Evolutionary conservation across 2,888 invertebrate genomes (phyloP), one percentile per base, ranked within the genome.

Genomic region (Brachycybe producta): DNA sequence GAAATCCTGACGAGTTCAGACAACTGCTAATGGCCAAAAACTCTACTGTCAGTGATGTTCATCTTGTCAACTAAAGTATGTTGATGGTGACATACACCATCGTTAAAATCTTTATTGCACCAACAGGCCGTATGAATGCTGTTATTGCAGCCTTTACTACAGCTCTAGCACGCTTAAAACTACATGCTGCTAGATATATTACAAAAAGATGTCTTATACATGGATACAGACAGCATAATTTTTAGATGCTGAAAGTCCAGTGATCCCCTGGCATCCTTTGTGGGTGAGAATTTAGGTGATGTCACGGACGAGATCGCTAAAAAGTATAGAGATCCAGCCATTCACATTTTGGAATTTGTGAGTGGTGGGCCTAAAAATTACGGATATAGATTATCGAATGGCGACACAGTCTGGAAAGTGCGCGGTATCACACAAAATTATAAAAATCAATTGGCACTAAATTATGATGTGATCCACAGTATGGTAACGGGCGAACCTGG

Each of bases 71-170:
- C 17, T n/a, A 40, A 1, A 30, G 30, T 19, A 41, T 49, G 41
- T 2, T 49, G 19, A 30, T 49, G 21, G 27, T 49, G 1, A 23
- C 1, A 0, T 5, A 41, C 13, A 19, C 2, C 3, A 2, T 3
- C 1, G 5, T 3, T 17, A 23, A 49, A n/a, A 32, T 28, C 2
- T 40, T 38, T 19, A 30, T 41, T 1, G 7, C 5, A n/a, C 26
- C 44, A 1, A 15, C 23, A 3, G 43, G 36, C 11, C 1, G 36
- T 1, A 44, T 42, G n/a, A 65, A 63, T 52, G 57, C 61, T 0
- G 58, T 61, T 8, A 59, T 69, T 4, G 67, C 66, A 0, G 59
- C 61, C 0, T 67, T 63, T 41, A 64, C 64, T 1, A 67, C 66
- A 2, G 52, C 61, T 5, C 57, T 60, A 32, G 64, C 66, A 0